A percentile compares a stretch with the other conserved stretches of the same genome.
These are phyloP conservation scores for Rhopalosiphum nymphaeae DNA, from an alignment of 2,888 invertebrate species.

Conservation along the genomic window DNA sequence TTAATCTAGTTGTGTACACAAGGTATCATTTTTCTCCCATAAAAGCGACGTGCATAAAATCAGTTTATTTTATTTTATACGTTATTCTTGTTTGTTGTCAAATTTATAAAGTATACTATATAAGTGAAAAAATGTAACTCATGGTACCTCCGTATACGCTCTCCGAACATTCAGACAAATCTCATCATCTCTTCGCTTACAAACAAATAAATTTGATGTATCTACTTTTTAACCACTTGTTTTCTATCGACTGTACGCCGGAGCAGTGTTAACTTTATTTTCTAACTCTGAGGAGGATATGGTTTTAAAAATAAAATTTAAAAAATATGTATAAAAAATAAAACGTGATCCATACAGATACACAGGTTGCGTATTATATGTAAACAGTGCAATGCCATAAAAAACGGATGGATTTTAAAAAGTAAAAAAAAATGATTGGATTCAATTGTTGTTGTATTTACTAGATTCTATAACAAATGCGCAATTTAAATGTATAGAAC, in stretches of 20 bases:
- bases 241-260: neutral
- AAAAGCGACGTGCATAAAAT: slow-evolving; percentile 53
- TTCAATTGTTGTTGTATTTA: no score
- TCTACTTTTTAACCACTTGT: neutral
- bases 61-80: slow-evolving; percentile 44
- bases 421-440: no score
- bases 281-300: neutral
- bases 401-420: no score
- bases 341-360: neutral
- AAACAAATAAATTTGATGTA: neutral
- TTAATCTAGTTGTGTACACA: slow-evolving; percentile 17
- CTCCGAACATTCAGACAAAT: neutral
- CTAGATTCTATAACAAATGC: no score
- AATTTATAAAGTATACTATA: neutral
- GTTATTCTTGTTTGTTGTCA: neutral
- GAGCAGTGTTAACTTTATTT: neutral
- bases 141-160: no score
- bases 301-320: neutral
- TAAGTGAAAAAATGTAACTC: slow-evolving; percentile 26
- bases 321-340: neutral
- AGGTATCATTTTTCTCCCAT: slow-evolving; percentile 40
- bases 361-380: no score
- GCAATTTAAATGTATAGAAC: no score
- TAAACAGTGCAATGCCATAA: no score
- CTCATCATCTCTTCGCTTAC: neutral